Conservation (phyloP, 2,113 vertebrate genomes). For the Pseudois nayaur region DNA sequence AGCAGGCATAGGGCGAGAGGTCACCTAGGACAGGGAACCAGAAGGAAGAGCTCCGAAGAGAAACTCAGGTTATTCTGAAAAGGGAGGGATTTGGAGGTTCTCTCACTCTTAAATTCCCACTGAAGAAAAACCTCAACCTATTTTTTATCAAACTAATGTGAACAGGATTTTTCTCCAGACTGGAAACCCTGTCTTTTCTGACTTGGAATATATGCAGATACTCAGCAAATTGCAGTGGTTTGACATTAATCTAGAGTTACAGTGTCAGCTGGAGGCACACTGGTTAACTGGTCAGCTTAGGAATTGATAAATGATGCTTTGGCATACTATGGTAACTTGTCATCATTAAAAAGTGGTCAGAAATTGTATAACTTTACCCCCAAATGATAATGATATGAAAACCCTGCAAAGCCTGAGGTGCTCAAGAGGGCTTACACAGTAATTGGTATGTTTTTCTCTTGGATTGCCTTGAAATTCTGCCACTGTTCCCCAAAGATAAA, state of each 20-base stretch:
- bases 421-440: neutral
- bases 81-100: neutral
- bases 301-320: neutral
- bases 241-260: slow-evolving; percentile 8
- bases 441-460: slow-evolving; percentile 33
- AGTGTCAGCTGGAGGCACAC: neutral
- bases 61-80: neutral
- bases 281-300: neutral
- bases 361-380: neutral
- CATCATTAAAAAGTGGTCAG: slow-evolving; percentile 9
- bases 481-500: slow-evolving; percentile 8
- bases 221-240: neutral
- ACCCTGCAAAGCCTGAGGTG: neutral
- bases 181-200: slow-evolving; percentile 13
- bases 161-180: neutral
- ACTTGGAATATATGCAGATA: neutral
- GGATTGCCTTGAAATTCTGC: neutral
- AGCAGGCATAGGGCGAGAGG: neutral
- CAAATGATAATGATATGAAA: slow-evolving; percentile 20
- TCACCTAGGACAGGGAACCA: neutral
- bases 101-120: neutral
- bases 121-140: neutral
- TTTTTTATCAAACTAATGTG: neutral
- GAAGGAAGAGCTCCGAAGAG: neutral
- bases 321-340: neutral